These are phyloP conservation scores for Rhincodon typus DNA, from an alignment of 2,797 vertebrate genomes.

Conservation along the genomic window DNA sequence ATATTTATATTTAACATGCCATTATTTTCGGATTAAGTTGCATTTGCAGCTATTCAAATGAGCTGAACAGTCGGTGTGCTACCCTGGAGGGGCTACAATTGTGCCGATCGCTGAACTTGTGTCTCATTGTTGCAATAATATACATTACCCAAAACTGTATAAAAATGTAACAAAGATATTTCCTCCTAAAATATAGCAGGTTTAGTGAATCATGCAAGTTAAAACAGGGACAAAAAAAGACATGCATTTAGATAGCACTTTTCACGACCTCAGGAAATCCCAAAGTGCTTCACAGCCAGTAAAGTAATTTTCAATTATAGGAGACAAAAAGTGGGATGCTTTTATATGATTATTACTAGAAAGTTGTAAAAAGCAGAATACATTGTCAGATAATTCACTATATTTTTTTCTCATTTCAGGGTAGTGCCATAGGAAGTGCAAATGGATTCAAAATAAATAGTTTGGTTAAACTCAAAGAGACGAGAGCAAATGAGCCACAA, in stretches of 20 bases:
- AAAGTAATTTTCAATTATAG: background rate
- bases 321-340: background rate
- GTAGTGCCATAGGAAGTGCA: slow-evolving; percentile 89
- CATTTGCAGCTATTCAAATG: background rate
- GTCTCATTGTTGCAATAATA: background rate
- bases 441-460: slow-evolving; percentile 94
- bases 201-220: background rate
- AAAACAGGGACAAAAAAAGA: background rate
- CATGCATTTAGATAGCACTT: background rate
- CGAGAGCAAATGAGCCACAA: slow-evolving; percentile 88
- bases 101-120: background rate
- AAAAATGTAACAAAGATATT: background rate
- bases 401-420: slow-evolving; percentile 56
- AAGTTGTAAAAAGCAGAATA: background rate
- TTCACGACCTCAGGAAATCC: background rate
- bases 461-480: slow-evolving; percentile 87
- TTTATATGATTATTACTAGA: background rate
- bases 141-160: background rate
- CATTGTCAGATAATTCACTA: background rate
- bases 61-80: background rate
- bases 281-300: background rate
- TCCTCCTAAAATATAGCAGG: background rate
- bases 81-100: background rate
- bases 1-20: no score
- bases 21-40: background rate